A percentile compares a stretch with the other conserved stretches of the same genome.
Evolutionary conservation across 2,113 vertebrate species (phyloP).

Genomic region (Mustela lutreola): DNA sequence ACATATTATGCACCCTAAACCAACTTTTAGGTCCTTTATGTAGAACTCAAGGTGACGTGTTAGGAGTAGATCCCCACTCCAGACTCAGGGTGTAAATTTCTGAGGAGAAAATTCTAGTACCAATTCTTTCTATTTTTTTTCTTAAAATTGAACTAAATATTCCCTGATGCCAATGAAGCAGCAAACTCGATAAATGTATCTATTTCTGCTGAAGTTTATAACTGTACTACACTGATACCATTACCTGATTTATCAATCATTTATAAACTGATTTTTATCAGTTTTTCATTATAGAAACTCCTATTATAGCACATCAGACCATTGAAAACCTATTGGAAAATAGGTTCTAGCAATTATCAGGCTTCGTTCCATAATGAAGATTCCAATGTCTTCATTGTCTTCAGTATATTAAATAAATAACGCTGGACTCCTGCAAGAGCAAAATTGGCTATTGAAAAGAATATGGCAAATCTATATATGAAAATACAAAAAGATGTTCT

Average conservation of each 20-base stretch:
- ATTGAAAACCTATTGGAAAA: not conserved
- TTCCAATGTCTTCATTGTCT: not conserved
- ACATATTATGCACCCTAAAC: rapidly evolving
- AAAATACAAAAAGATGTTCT: not conserved
- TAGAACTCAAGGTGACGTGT: not conserved
- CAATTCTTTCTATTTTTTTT: not conserved
- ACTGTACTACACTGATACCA: not conserved
- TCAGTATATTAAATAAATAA: not conserved
- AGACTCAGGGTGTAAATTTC: not conserved
- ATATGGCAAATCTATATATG: too few species aligned
- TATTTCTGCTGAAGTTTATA: not conserved
- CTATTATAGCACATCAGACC: not conserved
- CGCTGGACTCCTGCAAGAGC: not conserved
- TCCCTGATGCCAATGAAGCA: not conserved
- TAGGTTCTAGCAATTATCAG: not conserved
- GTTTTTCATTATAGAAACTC: not conserved
- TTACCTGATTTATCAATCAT: not conserved
- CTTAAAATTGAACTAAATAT: not conserved
- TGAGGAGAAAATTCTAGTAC: not conserved
- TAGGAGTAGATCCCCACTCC: rapidly evolving
- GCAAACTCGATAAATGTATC: not conserved
- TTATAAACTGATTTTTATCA: not conserved
- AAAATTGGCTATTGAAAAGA: not conserved
- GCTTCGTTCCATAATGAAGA: not conserved
- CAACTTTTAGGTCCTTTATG: not conserved